Conservation (phyloP, 1,140 invertebrate genomes). For the Drosophila sucinea region DNA sequence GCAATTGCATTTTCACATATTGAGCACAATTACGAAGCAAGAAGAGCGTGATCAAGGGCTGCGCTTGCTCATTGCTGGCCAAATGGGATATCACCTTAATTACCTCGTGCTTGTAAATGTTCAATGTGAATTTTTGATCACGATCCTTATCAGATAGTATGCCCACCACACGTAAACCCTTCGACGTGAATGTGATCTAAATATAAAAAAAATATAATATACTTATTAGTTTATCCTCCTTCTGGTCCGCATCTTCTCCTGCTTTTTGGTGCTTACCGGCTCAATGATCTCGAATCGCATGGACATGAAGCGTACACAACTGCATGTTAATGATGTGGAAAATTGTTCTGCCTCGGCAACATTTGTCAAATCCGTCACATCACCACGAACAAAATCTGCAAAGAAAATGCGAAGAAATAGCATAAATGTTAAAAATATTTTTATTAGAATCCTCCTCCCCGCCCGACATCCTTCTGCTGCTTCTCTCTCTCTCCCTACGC, state of each 20-base stretch:
- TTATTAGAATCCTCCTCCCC: constrained; percentile 24
- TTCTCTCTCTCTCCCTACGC: not conserved
- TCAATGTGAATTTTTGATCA: constrained; percentile 78
- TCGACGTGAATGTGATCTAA: constrained; percentile 86
- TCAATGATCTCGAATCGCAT: constrained; percentile 89
- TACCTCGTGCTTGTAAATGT: constrained; percentile 87
- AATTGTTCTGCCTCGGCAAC: constrained; percentile 51
- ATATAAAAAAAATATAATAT: not conserved
- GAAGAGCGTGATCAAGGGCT: constrained; percentile 92
- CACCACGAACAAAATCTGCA: constrained; percentile 66
- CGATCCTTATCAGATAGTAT: constrained; percentile 85
- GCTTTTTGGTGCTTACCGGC: constrained; percentile 83
- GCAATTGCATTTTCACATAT: constrained; percentile 87
- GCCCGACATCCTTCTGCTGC: not conserved
- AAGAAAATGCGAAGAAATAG: not conserved
- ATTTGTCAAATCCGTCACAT: constrained; percentile 64
- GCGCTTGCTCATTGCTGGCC: constrained; percentile 87
- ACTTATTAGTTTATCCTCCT: not conserved
- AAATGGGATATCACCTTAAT: constrained; percentile 90
- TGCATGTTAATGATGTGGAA: constrained; percentile 86
- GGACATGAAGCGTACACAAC: constrained; percentile 91
- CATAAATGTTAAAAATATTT: not conserved
- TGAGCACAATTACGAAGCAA: constrained; percentile 87
- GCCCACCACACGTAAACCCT: constrained; percentile 87
- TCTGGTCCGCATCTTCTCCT: not conserved